Percentiles rank a stretch among this genome's conserved stretches.
These are phyloP conservation scores for Leptura quadrifasciata DNA, from an alignment of 2,888 invertebrate species.

Conservation along the genomic window DNA sequence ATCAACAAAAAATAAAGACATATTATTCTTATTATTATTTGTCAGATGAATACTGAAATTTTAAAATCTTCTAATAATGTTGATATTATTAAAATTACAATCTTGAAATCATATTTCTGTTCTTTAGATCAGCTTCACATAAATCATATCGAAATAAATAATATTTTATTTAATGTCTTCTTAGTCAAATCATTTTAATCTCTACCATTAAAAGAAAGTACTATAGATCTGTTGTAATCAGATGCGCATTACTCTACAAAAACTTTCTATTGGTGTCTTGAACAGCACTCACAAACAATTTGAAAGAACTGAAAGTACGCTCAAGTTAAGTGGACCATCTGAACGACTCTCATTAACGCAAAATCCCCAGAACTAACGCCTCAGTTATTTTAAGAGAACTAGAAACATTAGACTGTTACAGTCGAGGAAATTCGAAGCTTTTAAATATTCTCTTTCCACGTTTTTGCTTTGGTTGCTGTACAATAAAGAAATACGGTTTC, in stretches of 20 bases:
- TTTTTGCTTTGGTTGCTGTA: neutral
- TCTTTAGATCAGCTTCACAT: too few species aligned
- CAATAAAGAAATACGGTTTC: neutral
- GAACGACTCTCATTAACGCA: constrained; percentile 4
- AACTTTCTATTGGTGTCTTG: neutral
- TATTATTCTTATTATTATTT: too few species aligned
- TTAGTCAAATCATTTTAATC: too few species aligned
- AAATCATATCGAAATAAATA: too few species aligned
- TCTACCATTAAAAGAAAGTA: neutral
- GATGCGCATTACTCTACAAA: neutral
- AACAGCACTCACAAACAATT: neutral
- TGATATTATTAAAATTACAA: too few species aligned
- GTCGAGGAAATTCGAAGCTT: constrained; percentile 10
- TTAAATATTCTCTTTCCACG: constrained; percentile 11
- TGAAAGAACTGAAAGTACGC: neutral
- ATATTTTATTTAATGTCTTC: too few species aligned
- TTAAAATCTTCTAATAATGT: too few species aligned
- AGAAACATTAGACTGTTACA: neutral
- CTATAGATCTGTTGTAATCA: too few species aligned
- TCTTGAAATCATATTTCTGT: too few species aligned
- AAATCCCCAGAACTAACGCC: constrained; percentile 17
- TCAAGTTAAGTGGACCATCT: neutral
- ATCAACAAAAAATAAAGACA: too few species aligned
- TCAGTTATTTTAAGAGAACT: constrained; percentile 5
- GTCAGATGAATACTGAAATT: too few species aligned